A percentile compares a stretch with the other conserved stretches of the same genome.
Conservation (phyloP, 2,888 invertebrate species). For the Ophonus ardosiacus region DNA sequence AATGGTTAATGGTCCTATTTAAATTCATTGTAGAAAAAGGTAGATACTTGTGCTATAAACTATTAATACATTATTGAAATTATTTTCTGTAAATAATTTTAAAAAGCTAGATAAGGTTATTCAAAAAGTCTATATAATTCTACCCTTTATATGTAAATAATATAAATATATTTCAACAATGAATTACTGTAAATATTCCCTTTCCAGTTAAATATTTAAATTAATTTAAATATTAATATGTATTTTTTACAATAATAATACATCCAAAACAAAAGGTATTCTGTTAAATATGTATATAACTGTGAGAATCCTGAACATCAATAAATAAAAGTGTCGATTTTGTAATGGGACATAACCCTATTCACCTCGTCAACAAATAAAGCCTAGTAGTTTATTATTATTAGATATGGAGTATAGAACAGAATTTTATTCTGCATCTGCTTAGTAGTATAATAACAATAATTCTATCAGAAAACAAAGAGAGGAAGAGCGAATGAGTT, state of each 20-base stretch:
- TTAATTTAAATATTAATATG: background rate
- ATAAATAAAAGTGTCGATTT: too few species aligned
- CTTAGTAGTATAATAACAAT: slow-evolving; percentile 33
- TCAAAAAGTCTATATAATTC: background rate
- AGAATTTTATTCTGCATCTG: slow-evolving; percentile 44
- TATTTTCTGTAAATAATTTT: too few species aligned
- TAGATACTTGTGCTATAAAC: too few species aligned
- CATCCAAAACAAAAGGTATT: background rate
- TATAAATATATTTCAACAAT: background rate
- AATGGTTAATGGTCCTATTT: too few species aligned
- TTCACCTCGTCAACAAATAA: too few species aligned
- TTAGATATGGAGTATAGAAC: background rate
- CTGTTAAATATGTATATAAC: background rate
- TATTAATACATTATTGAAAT: too few species aligned
- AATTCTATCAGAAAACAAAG: slow-evolving; percentile 39
- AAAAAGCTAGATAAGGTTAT: too few species aligned
- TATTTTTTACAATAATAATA: background rate
- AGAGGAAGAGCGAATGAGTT: slow-evolving; percentile 27
- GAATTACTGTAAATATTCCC: background rate
- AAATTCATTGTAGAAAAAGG: too few species aligned
- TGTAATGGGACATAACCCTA: too few species aligned
- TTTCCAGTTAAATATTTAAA: background rate
- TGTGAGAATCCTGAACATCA: background rate
- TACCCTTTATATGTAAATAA: background rate
- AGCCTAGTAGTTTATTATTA: background rate